A percentile compares a stretch with the other conserved stretches of the same genome.
Evolutionary conservation across 2,113 vertebrate genomes (phyloP).

Genomic region (Malurus melanocephalus): DNA sequence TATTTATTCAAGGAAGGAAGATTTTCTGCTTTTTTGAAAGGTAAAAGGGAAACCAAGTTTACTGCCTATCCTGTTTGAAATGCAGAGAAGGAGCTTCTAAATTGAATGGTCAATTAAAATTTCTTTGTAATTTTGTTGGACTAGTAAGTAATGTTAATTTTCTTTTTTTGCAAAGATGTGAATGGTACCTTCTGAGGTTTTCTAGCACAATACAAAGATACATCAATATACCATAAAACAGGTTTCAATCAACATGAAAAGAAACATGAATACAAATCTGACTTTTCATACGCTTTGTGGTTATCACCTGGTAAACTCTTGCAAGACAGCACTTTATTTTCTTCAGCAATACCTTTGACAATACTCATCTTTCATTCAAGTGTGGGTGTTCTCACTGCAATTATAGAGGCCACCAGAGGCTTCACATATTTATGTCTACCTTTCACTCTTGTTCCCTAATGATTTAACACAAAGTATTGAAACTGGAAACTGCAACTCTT

Average conservation of each 20-base stretch:
- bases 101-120: background rate
- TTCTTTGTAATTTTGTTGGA: background rate
- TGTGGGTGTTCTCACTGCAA: background rate
- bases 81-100: background rate
- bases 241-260: background rate
- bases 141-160: background rate
- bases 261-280: background rate
- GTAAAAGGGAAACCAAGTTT: background rate
- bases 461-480: background rate
- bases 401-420: background rate
- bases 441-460: background rate
- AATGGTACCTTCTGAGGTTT: background rate
- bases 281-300: background rate
- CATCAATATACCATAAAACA: background rate
- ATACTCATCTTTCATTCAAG: background rate
- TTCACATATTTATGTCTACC: background rate
- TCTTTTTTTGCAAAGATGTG: background rate
- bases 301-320: background rate
- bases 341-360: background rate
- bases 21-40: background rate
- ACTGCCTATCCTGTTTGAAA: background rate
- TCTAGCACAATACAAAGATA: background rate
- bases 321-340: background rate
- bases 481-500: background rate
- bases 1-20: background rate